Conservation (phyloP, 2,888 invertebrate genomes). For the Emmelina monodactyla region DNA sequence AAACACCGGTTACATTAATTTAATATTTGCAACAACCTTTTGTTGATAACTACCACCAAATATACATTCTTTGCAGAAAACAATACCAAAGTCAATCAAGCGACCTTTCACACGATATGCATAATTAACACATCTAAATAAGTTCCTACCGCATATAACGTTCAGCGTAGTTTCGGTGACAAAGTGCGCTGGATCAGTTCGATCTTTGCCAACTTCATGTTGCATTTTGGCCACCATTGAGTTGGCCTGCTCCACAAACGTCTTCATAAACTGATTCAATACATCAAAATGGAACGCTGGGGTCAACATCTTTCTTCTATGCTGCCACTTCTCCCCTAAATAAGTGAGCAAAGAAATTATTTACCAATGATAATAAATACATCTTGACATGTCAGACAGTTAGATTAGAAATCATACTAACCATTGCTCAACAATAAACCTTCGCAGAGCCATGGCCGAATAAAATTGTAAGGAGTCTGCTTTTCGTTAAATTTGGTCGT, state of each 20-base stretch:
- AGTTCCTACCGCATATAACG: not conserved
- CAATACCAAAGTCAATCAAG: too few species aligned
- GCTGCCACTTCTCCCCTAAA: constrained; percentile 49
- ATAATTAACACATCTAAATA: too few species aligned
- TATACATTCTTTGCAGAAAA: too few species aligned
- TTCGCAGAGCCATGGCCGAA: constrained; percentile 44
- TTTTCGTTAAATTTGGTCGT: constrained; percentile 31
- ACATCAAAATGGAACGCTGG: constrained; percentile 52
- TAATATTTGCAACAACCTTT: too few species aligned
- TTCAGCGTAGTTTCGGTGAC: not conserved
- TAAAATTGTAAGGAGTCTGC: constrained; percentile 28
- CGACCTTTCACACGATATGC: too few species aligned
- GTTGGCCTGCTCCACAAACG: constrained; percentile 35
- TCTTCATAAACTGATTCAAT: constrained; percentile 32
- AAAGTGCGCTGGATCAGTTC: not conserved
- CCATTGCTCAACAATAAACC: constrained; percentile 29
- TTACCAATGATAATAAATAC: too few species aligned
- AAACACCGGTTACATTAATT: too few species aligned
- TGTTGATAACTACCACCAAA: too few species aligned
- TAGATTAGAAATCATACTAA: constrained; percentile 12
- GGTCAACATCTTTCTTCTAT: constrained; percentile 45
- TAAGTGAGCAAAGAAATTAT: too few species aligned
- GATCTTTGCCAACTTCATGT: not conserved
- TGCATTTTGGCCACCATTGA: constrained; percentile 14
- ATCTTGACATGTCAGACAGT: not conserved